phyloP scores from a whole-genome alignment of 2,888 invertebrate species.

The Volucella bombylans region DNA sequence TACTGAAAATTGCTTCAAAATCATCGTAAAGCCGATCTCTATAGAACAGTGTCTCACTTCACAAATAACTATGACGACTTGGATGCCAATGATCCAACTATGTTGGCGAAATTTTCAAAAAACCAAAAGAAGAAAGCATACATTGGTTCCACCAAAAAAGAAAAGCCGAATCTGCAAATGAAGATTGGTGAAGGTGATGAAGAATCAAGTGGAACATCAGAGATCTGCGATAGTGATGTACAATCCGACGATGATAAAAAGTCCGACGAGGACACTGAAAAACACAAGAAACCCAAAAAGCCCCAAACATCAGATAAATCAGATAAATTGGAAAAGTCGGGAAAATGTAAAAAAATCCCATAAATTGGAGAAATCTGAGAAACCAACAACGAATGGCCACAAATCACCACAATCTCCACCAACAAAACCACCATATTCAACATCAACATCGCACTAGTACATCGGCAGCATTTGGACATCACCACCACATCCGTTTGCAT shows the following conservation, averaged over 20 bases:
- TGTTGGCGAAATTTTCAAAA: slow-evolving; percentile 84
- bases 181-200: slow-evolving; percentile 26
- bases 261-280: slow-evolving; percentile 44
- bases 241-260: slow-evolving; percentile 76
- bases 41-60: slow-evolving; percentile 83
- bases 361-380: not conserved
- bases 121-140: slow-evolving; percentile 84
- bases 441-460: slow-evolving; percentile 55
- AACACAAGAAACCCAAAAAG: not conserved
- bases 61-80: too few relatives aligned
- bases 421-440: slow-evolving; percentile 28
- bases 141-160: slow-evolving; percentile 82
- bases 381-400: slow-evolving; percentile 51
- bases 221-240: too few relatives aligned
- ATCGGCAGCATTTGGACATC: slow-evolving; percentile 61
- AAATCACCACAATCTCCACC: slow-evolving; percentile 28
- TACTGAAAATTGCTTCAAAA: slow-evolving; percentile 85
- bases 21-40: slow-evolving; percentile 83
- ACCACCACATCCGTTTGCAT: slow-evolving; percentile 67
- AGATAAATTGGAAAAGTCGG: too few relatives aligned
- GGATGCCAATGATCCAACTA: slow-evolving; percentile 82
- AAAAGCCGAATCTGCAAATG: slow-evolving; percentile 74
- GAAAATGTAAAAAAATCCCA: too few relatives aligned
- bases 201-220: slow-evolving; percentile 33
- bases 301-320: not conserved